Base-by-base conservation (phyloP, 92 coral and sea anemone genomes). In the Actinernus sp. region DNA sequence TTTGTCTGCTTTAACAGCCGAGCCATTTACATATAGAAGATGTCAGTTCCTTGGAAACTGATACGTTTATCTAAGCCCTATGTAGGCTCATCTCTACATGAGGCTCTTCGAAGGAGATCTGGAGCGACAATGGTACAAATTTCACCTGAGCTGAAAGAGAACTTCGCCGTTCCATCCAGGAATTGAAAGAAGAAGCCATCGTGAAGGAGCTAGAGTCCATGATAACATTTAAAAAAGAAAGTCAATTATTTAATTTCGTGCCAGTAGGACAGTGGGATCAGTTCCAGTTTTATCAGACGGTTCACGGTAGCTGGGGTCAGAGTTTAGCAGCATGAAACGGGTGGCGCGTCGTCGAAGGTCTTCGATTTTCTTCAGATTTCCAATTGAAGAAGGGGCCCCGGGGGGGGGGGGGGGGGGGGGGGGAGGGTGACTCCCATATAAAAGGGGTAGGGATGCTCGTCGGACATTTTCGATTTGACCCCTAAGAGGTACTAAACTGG, bases 11-110 rank as follows among this genome's bases (percentile, higher is more conserved):
- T n/a, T n/a, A n/a, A n/a, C n/a, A n/a, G n/a, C n/a, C 71, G 16
- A 76, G 83, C 43, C 58, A 78, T 0, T 50, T 85, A 6, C 86
- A 85, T 31, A 70, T 78, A 30, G 91, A 84, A 46, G 91, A 76
- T 68, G 81, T 65, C 49, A 61, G 85, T n/a, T 85, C 85, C 1
- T 27, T 85, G 56, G 81, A 65, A 52, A 49, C 86, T 3, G 79
- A 83, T 20, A 20, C 78, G 16, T 79, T 79, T n/a, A 69, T 79
- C 27, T 73, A 60, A 44, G 79, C 78, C 33, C 34, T 79, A 19
- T 63, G 44, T 13, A 54, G 85, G 23, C 68, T 78, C 65, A 59
- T 78, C 33, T 52, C 78, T 3, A 55, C 60, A n/a, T 58, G 72
- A 41, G 85, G 78, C 55, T 50, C 60, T 27, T 61, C 71, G 2